phyloP scores from a whole-genome alignment of 2,113 vertebrate species.

The Hippoglossus stenolepis region DNA sequence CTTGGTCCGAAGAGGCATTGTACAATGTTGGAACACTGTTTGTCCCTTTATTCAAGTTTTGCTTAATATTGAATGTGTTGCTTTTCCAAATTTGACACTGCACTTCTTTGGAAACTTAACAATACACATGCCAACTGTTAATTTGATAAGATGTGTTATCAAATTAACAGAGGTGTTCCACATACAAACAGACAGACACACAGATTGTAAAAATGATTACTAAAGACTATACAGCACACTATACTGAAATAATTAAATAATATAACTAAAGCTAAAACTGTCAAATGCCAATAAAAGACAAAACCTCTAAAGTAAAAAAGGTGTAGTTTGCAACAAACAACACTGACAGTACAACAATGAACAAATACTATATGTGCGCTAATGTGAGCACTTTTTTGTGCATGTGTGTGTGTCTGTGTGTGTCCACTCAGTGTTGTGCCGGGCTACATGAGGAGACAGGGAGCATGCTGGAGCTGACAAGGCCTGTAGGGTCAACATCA shows the following conservation, averaged over 20 bases:
- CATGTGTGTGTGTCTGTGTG: slow-evolving; percentile 50
- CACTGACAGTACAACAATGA: neutral
- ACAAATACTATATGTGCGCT: neutral
- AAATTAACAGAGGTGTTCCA: neutral
- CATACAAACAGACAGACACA: neutral
- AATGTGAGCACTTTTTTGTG: slow-evolving; percentile 24
- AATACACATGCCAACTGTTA: neutral
- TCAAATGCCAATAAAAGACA: too few relatives aligned
- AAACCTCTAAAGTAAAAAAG: neutral
- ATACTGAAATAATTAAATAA: too few relatives aligned
- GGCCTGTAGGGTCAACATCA: slow-evolving; percentile 84
- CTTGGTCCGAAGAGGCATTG: too few relatives aligned
- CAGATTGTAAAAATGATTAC: too few relatives aligned
- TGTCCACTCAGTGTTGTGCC: slow-evolving; percentile 65
- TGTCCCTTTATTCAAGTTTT: too few relatives aligned
- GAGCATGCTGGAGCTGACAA: slow-evolving; percentile 81
- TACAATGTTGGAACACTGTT: too few relatives aligned
- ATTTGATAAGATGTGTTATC: too few relatives aligned
- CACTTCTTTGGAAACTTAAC: neutral
- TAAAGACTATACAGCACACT: too few relatives aligned
- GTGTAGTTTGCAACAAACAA: neutral
- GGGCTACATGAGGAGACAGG: slow-evolving; percentile 74
- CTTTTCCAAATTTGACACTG: too few relatives aligned
- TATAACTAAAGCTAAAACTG: too few relatives aligned
- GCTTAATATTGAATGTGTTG: too few relatives aligned